Evolutionary conservation across 2,888 invertebrate genomes (phyloP), one percentile per base, ranked within the genome.

Genomic region (Junonia oenone): DNA sequence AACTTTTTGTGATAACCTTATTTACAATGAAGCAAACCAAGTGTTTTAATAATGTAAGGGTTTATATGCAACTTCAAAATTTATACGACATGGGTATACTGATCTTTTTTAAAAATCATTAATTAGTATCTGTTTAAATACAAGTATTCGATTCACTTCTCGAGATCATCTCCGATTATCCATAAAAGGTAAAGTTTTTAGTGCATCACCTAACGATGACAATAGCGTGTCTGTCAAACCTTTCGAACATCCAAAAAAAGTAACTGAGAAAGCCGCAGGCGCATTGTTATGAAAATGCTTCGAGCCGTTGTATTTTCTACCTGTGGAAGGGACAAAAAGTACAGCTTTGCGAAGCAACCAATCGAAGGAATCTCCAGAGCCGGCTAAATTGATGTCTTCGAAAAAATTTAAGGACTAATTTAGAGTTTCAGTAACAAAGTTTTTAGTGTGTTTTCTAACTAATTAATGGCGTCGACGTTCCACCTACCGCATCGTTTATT

Each of bases 241-340:
- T 78, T 76, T 82, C 77, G 75, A 71, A 70, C 72, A 61, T 68
- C 76, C 75, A 85, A 87, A 89, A n/a, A 75, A 88, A 85, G 73
- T 76, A 77, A 77, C 76, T 71, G 81, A 81, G 85, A 84, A 79
- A 84, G 82, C 79, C 83, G 81, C 81, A 67, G 78, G 83, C 82
- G 85, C 88, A 90, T 90, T 90, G 87, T 89, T 86, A 90, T 88
- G 84, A 88, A 87, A 88, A 90, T 87, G 81, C 78, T 81, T 75
- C 68, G 76, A 80, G 74, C 83, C 81, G 81, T 83, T 79, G 81
- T 80, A 76, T 84, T 83, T 76, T 85, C 85, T 89, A 88, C 88
- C 89, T 88, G 87, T 64, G 74, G 71, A 68, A 63, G 72, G 68
- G 69, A 76, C 82, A 89, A 89, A 89, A 89, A 88, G 77, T 75